These are phyloP conservation scores for Cephalopholis sonnerati DNA, from an alignment of 2,113 vertebrate species.

Conservation along the genomic window DNA sequence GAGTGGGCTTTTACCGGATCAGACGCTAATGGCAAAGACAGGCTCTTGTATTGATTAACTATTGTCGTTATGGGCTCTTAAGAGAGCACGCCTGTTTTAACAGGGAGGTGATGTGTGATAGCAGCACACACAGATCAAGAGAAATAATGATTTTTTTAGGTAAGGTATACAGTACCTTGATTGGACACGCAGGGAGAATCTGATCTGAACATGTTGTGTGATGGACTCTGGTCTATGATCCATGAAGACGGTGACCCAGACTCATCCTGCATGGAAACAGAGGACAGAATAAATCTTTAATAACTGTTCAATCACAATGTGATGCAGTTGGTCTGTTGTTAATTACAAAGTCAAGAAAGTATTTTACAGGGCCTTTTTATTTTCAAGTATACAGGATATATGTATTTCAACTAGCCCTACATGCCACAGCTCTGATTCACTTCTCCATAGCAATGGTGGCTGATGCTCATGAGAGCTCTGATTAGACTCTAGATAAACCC, in stretches of 20 bases:
- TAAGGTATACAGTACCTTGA: slow-evolving; percentile 45
- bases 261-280: slow-evolving; percentile 42
- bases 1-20: slow-evolving; percentile 78
- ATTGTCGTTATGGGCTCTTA: slow-evolving; percentile 58
- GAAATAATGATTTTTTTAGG: neutral
- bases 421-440: too few species aligned
- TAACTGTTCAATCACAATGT: neutral
- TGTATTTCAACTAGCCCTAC: too few species aligned
- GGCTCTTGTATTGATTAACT: slow-evolving; percentile 77
- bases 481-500: too few species aligned
- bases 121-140: slow-evolving; percentile 9
- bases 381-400: too few species aligned
- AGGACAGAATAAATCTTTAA: neutral
- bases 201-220: slow-evolving; percentile 52
- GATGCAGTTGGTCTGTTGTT: neutral
- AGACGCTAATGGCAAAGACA: slow-evolving; percentile 49
- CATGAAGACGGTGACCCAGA: slow-evolving; percentile 74
- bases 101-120: slow-evolving; percentile 19
- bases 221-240: slow-evolving; percentile 69
- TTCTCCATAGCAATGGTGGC: too few species aligned
- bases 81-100: slow-evolving; percentile 18
- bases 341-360: neutral
- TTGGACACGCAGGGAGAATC: slow-evolving; percentile 36
- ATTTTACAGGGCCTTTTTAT: neutral
- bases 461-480: too few species aligned